Evolutionary conservation across 1,140 invertebrate species (phyloP).

Genomic region (Aphelenchoides fujianensis): DNA sequence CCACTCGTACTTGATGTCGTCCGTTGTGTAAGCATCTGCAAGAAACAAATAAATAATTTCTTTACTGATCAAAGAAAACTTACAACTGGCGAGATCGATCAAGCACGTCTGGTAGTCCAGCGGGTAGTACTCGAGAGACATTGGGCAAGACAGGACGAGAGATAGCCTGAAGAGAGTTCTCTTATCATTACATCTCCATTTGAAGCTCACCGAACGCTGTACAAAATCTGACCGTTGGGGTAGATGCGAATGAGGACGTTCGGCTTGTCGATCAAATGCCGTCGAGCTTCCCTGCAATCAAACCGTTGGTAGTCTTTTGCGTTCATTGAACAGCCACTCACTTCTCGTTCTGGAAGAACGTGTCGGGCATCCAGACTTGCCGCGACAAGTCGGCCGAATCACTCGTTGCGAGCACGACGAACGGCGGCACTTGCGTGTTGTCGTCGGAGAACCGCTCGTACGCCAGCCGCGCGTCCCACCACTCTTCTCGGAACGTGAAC

Average conservation of each 20-base stretch:
- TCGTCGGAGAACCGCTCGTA: constrained; percentile 79
- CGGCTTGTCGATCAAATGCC: constrained; percentile 62
- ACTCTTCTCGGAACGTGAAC: constrained; percentile 90
- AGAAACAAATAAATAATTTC: too few relatives aligned
- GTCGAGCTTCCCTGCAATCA: constrained; percentile 54
- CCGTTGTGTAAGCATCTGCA: constrained; percentile 91
- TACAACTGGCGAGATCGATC: constrained; percentile 87
- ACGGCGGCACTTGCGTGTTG: constrained; percentile 53
- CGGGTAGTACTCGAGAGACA: constrained; percentile 91
- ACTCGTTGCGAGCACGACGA: constrained; percentile 65
- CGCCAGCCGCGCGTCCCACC: constrained; percentile 83
- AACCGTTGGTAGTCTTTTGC: too few relatives aligned
- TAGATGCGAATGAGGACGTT: constrained; percentile 92
- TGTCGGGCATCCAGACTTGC: constrained; percentile 91
- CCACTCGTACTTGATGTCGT: constrained; percentile 87
- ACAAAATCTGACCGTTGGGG: constrained; percentile 86
- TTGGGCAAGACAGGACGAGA: constrained; percentile 81
- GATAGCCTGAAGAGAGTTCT: constrained; percentile 41
- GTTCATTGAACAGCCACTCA: constrained; percentile 90
- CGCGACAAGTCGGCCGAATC: constrained; percentile 82
- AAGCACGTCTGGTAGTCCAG: constrained; percentile 87
- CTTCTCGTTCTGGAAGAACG: constrained; percentile 95
- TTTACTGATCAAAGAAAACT: constrained; percentile 29
- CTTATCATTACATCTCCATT: too few relatives aligned
- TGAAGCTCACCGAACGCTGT: constrained; percentile 76